phyloP scores from a whole-genome alignment of 1,140 invertebrate genomes.

The Hydropsyche tenuis region DNA sequence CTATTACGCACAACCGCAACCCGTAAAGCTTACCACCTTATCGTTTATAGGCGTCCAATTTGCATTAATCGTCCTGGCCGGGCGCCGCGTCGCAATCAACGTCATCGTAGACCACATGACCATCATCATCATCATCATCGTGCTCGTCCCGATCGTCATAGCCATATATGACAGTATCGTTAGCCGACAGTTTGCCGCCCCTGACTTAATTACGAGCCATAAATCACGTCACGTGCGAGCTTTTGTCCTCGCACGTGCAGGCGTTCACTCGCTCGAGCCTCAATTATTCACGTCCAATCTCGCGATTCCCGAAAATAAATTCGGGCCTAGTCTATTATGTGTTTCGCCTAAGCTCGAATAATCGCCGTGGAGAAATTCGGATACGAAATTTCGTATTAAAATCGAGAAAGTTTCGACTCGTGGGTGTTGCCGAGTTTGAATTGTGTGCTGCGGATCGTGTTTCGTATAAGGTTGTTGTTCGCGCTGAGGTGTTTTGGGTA shows the following conservation, averaged over 20 bases:
- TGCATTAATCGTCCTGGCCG: conserved; percentile 14
- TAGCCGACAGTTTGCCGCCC: background rate
- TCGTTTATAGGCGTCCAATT: conserved; percentile 14
- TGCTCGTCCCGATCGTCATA: background rate
- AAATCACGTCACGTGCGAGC: conserved; percentile 15
- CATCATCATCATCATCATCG: conserved; percentile 17
- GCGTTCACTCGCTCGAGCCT: background rate
- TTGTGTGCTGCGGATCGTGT: too few relatives aligned
- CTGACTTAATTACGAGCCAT: conserved; percentile 9
- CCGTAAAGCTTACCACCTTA: background rate
- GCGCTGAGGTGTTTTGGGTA: too few relatives aligned
- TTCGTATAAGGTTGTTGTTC: too few relatives aligned
- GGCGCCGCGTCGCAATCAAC: conserved; percentile 11
- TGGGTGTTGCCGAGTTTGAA: too few relatives aligned
- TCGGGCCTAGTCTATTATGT: too few relatives aligned
- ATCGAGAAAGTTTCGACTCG: too few relatives aligned
- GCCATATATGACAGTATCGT: conserved; percentile 13
- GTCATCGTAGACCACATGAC: background rate
- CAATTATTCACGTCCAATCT: too few relatives aligned
- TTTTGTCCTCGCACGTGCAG: background rate
- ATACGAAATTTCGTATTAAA: too few relatives aligned
- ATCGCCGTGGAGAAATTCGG: too few relatives aligned
- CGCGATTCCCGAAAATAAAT: too few relatives aligned
- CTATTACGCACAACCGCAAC: background rate
- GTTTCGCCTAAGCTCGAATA: too few relatives aligned